Conservation (phyloP, 2,888 invertebrate species). For the Aspidiotus rigidus region DNA sequence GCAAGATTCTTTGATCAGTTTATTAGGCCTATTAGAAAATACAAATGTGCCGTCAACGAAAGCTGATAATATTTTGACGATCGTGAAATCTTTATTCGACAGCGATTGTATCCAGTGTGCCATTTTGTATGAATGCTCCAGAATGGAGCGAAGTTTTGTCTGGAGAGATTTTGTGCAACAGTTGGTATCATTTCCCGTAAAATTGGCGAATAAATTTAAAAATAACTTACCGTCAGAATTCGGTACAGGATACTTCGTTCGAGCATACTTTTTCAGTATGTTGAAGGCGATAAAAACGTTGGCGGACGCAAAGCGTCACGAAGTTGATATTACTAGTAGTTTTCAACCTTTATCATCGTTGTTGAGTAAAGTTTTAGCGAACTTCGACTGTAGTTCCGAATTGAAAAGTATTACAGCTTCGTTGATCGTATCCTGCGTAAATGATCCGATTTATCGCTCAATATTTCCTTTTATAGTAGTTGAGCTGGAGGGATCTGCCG, state of each 20-base stretch:
- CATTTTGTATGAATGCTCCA: slow-evolving; percentile 27
- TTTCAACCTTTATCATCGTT: slow-evolving; percentile 42
- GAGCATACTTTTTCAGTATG: slow-evolving; percentile 53
- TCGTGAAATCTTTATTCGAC: slow-evolving; percentile 22
- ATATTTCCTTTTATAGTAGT: slow-evolving; percentile 47
- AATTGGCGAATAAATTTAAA: slow-evolving; percentile 59
- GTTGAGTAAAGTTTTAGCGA: slow-evolving; percentile 31
- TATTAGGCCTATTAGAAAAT: slow-evolving; percentile 17
- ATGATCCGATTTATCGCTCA: slow-evolving; percentile 38
- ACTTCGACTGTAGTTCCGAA: slow-evolving; percentile 13
- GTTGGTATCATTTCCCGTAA: slow-evolving; percentile 57
- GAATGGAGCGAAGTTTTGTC: slow-evolving; percentile 24
- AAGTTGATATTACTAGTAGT: not conserved
- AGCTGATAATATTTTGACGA: slow-evolving; percentile 27
- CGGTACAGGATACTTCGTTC: slow-evolving; percentile 50
- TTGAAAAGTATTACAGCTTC: slow-evolving; percentile 50
- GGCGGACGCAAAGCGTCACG: not conserved
- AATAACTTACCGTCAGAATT: slow-evolving; percentile 52
- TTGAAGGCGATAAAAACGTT: slow-evolving; percentile 47
- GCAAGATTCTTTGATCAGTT: slow-evolving; percentile 9
- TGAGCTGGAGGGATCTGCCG: slow-evolving; percentile 51
- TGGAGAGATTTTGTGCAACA: slow-evolving; percentile 52
- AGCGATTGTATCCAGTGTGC: slow-evolving; percentile 34
- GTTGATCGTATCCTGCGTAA: slow-evolving; percentile 48
- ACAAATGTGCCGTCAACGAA: slow-evolving; percentile 11